A percentile compares a stretch with the other conserved stretches of the same genome.
phyloP scores from a whole-genome alignment of 2,888 invertebrate genomes.

The Syritta pipiens region DNA sequence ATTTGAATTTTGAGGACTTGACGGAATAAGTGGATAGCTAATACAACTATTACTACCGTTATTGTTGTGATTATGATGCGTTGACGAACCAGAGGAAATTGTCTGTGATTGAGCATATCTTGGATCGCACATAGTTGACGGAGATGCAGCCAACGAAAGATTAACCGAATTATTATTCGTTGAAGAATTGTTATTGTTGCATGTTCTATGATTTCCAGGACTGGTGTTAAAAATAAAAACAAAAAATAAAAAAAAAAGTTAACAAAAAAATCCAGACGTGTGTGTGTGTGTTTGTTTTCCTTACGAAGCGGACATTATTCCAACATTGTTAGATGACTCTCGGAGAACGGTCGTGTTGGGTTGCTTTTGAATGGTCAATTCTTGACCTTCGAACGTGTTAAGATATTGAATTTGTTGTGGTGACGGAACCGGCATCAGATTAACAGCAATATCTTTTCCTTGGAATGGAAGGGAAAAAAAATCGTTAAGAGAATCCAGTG shows the following conservation, averaged over 20 bases:
- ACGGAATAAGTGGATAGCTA: constrained; percentile 46
- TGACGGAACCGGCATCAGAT: constrained; percentile 96
- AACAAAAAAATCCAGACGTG: constrained; percentile 73
- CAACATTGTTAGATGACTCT: constrained; percentile 49
- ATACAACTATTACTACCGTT: constrained; percentile 48
- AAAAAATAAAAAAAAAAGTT: constrained; percentile 38
- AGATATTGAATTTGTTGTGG: constrained; percentile 97
- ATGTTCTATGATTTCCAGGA: constrained; percentile 57
- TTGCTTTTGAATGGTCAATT: constrained; percentile 97
- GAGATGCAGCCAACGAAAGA: constrained; percentile 44
- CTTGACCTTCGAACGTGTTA: constrained; percentile 97
- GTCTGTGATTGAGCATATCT: constrained; percentile 55
- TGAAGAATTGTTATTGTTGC: constrained; percentile 52
- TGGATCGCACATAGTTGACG: constrained; percentile 52
- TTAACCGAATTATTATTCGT: constrained; percentile 50
- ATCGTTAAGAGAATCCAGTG: background rate
- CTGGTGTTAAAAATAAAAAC: constrained; percentile 30
- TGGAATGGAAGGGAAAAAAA: constrained; percentile 14
- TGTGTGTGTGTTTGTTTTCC: too few species aligned
- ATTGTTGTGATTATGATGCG: constrained; percentile 48
- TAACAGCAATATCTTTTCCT: constrained; percentile 75
- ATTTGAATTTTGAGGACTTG: constrained; percentile 50
- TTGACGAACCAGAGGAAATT: constrained; percentile 42
- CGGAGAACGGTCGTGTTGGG: constrained; percentile 85
- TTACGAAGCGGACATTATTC: constrained; percentile 76